Base-by-base conservation (phyloP, 2,888 invertebrate genomes). In the Scaptomyza polygonia region DNA sequence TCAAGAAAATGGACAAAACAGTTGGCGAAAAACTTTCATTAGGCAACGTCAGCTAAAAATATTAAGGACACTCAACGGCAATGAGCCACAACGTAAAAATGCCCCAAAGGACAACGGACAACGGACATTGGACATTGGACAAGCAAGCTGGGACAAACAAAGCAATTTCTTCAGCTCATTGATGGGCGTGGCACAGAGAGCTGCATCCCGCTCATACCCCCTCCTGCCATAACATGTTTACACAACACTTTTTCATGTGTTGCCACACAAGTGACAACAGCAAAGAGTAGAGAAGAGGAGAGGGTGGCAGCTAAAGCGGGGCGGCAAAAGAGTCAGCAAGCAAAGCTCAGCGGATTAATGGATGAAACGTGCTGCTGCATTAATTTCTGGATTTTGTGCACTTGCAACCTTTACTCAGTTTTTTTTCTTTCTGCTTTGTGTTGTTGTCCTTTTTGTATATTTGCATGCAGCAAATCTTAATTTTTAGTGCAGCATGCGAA, bases 281-380 rank as follows among this genome's bases (percentile, higher is more conserved):
- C 12, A 0, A 49, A 14, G 49, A 49, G 39, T 18, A 3, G 5
- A 11, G 18, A 5, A 16, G 40, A 40, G 40, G 1, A 40, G 40
- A 40, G 18, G 5, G 40, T 11, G 18, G 21, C 34, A 36, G 14
- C 25, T n/a, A n/a, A 48, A 49, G 49, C 49, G 34, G 14, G 3
- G 32, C 34, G 57, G 59, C 68, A 76, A 67, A 79, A 84, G n/a
- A 84, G 83, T 84, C 86, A 84, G 81, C 73, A 72, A 77, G 76
- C 72, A 81, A 81, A 84, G 71, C 79, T 75, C 69, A 69, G 57
- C 65, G 69, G 77, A 77, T 86, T 83, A 85, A 87, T 87, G 86
- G 88, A 75, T 71, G 49, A 85, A 85, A 83, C 85, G 85, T 85
- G 85, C 81, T 75, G 71, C 53, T 81, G 88, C 81, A 87, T 85